Base-by-base conservation (phyloP, 2,113 vertebrate genomes). In the Stomatorhinus ivindoensis region DNA sequence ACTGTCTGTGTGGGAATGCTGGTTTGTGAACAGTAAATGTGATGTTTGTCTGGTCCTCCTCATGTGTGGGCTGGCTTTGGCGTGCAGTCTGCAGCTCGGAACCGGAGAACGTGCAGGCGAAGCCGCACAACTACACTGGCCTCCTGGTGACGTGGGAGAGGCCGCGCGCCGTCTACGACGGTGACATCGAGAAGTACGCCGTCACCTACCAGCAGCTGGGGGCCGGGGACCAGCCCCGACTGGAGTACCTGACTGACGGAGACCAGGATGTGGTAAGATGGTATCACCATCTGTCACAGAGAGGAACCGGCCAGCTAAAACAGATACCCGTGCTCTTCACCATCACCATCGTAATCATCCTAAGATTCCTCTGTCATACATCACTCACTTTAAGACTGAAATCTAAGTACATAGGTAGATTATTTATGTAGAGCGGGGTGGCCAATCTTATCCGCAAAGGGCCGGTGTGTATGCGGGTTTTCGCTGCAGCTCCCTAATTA, bases 211-310 rank as follows among this genome's bases (percentile, higher is more conserved):
- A 95, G 84, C 95, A 94, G 15, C 86, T 96, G 89, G 94, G 95
- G 24, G 94, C 93, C 87, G 95, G 95, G 69, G 94, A 96, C 91
- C 91, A 95, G 85, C 94, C 94, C 53, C 95, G 94, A 91, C 94
- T 95, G 4, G 94, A 97, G 82, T 98, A 97, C 95, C 95, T 98
- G 94, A 99, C 98, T 6, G 98, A 99, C 87, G 98, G 98, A 92
- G 98, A 99, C 95, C 98, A 99, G 94, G 98, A 99, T 93, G 96
- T 98, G 97, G 98, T 99, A 96, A 98, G n/a, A 51, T 19, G 46
- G 2, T 51, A 13, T 35, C 82, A n/a, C 82, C 1, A 0, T 84
- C 39, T n/a, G 7, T 48, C 24, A 84, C 3, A 84, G 82, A 47
- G 21, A 58, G 55, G 55, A 58, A 58, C 0, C 2, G 0, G 21